Evolutionary conservation across 2,888 invertebrate genomes (phyloP).

Genomic region (Macroteleia sp.): DNA sequence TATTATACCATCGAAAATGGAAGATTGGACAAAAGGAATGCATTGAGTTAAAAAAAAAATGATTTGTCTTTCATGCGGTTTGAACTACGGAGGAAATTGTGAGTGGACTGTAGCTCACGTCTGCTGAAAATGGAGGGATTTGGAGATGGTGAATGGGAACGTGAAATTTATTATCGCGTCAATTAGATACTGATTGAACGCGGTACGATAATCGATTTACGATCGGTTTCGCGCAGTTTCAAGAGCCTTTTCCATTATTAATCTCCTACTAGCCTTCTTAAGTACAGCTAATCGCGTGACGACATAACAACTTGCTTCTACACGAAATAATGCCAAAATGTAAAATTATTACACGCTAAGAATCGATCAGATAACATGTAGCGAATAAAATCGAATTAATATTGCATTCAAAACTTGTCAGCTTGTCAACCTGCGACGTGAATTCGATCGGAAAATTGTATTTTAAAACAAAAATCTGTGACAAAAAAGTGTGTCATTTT

Average conservation of each 20-base stretch:
- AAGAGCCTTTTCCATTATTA: slow-evolving; percentile 62
- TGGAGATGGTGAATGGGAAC: slow-evolving; percentile 44
- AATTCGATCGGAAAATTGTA: too few species aligned
- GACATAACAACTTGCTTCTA: slow-evolving; percentile 47
- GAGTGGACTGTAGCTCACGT: slow-evolving; percentile 42
- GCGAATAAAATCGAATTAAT: slow-evolving; percentile 25
- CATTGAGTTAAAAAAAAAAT: slow-evolving; percentile 32
- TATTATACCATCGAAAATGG: slow-evolving; percentile 15
- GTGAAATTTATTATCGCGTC: slow-evolving; percentile 78
- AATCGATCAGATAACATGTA: slow-evolving; percentile 15
- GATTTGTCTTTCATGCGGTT: slow-evolving; percentile 46
- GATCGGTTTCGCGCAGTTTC: slow-evolving; percentile 71
- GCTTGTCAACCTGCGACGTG: too few species aligned
- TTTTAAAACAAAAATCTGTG: too few species aligned
- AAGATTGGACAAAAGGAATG: slow-evolving; percentile 37
- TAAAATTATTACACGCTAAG: slow-evolving; percentile 53
- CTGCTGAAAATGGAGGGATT: slow-evolving; percentile 56
- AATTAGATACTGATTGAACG: slow-evolving; percentile 80
- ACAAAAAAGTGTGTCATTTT: too few species aligned
- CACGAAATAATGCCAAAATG: slow-evolving; percentile 52
- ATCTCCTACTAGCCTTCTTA: slow-evolving; percentile 41
- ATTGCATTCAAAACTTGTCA: slow-evolving; percentile 24
- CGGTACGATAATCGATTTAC: slow-evolving; percentile 76
- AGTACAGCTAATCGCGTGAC: slow-evolving; percentile 53
- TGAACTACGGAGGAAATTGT: slow-evolving; percentile 50